Evolutionary conservation across 2,888 invertebrate genomes (phyloP), one percentile per base, ranked within the genome.

Genomic region (Rosalia funebris): DNA sequence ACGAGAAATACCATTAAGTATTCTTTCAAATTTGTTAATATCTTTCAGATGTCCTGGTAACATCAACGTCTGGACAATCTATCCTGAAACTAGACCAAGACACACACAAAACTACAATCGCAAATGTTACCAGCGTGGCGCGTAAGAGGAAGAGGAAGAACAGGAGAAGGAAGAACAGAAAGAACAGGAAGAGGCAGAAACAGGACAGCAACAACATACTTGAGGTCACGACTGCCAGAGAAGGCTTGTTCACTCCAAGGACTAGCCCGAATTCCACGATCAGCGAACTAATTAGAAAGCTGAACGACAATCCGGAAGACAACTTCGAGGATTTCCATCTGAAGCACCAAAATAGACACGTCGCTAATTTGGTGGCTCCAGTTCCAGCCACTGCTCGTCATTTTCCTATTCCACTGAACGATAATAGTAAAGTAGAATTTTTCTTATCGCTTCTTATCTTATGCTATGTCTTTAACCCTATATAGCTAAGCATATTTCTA

Each of bases 271-370:
- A 64, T 16, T 54, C 57, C 4, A 46, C 62, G 10, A 42, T 67
- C 9, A 57, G 50, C 16, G 63, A 60, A 25, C 48, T 66, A 3
- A 67, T 66, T 2, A 44, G 59, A 31, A 64, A 66, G 31, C 42
- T 63, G 7, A 68, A 68, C 31, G 47, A 62, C 36, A 68, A 69
- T 52, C 65, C 68, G 4, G 64, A 67, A 47, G 42, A 42, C 11
- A 60, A 57, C 52, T 67, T 62, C 12, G 61, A 60, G n/a, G 60
- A 67, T 7, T 59, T 58, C 48, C 54, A 57, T 17, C 53, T 42
- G 15, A 47, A 25, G 11, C 41, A 48, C 34, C 25, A 41, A 2
- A 53, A 53, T 14, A 53, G 25, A 12, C 41, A 14, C n/a, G 14
- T 31, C 1, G 54, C 37, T 1, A 53, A 58, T 47, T 39, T 59